Conservation (phyloP, 2,888 invertebrate species). For the Electrophaes corylata region DNA sequence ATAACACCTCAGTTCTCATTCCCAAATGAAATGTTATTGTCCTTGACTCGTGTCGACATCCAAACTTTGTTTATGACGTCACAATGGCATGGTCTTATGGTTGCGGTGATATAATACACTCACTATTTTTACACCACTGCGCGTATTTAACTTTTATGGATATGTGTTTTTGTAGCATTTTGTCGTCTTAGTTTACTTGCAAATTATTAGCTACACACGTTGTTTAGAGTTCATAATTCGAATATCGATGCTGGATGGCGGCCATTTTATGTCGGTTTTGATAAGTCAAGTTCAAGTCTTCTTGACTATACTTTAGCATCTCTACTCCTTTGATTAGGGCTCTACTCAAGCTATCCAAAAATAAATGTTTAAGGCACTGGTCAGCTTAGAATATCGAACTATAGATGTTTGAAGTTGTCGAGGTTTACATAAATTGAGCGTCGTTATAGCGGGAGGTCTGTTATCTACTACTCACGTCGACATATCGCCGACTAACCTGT, state of each 20-base stretch:
- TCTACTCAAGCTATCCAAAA: not conserved
- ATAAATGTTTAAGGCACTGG: not conserved
- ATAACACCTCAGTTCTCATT: constrained; percentile 32
- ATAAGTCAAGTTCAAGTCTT: not conserved
- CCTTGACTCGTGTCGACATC: constrained; percentile 49
- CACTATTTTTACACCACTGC: not conserved
- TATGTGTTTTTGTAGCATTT: not conserved
- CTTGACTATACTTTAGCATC: no score
- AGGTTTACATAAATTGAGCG: constrained; percentile 6
- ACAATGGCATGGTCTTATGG: constrained; percentile 22
- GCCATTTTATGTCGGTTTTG: constrained; percentile 3
- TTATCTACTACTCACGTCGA: constrained; percentile 32
- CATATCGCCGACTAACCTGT: constrained; percentile 32
- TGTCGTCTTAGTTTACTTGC: no score
- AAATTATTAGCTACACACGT: not conserved
- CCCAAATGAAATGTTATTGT: constrained; percentile 45
- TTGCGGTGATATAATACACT: not conserved
- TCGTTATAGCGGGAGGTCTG: constrained; percentile 15
- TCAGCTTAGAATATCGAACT: not conserved
- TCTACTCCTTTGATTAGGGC: not conserved
- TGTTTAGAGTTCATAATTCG: not conserved
- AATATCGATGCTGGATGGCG: not conserved
- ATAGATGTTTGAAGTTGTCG: not conserved
- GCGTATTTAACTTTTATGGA: constrained; percentile 14
- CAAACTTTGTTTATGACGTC: constrained; percentile 27